Evolutionary conservation across 2,113 vertebrate genomes (phyloP), one percentile per base, ranked within the genome.

Genomic region (Coracopsis vasa): DNA sequence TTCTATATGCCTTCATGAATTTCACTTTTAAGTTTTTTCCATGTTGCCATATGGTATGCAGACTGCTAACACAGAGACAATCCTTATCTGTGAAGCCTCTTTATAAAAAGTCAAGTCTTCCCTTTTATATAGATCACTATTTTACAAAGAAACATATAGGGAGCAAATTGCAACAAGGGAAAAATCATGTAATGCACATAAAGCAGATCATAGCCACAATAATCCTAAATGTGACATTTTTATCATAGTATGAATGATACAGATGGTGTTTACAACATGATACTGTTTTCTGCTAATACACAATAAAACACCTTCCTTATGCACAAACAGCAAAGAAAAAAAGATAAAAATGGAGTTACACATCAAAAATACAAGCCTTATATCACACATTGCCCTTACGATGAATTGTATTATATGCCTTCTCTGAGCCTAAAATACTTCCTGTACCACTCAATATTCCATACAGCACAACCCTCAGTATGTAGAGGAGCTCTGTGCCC

Each of bases 281-380:
- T 39, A 61, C 15, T 73, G 3, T 37, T 61, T 71, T 66, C 44
- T 33, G 66, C 25, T 41, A 48, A 47, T 15, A 67, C 8, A 44
- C 2, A 77, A 47, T 47, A 62, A 31, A 71, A 56, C 25, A 74
- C 11, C 50, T 35, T 42, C 21, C 28, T 93, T 58, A 39, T 77
- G 70, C 17, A 45, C 20, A 87, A 11, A 58, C 5, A 51, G 58
- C 10, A 29, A 95, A 90, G 14, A 61, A 93, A 60, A 47, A 94
- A 95, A 53, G 28, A 53, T 31, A 31, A 31, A 58, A 58, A 67
- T 37, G 3, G 72, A 69, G 25, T 25, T 77, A 74, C 51, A 10
- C 39, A 41, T 56, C 53, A 97, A 96, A 96, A 94, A 83, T 44
- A 45, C 95, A 94, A 88, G 47, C 8, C 27, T 62, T 20, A 8